Evolutionary conservation across 92 coral and sea anemone genomes (phyloP).

Genomic region (Meandrina meandrites): DNA sequence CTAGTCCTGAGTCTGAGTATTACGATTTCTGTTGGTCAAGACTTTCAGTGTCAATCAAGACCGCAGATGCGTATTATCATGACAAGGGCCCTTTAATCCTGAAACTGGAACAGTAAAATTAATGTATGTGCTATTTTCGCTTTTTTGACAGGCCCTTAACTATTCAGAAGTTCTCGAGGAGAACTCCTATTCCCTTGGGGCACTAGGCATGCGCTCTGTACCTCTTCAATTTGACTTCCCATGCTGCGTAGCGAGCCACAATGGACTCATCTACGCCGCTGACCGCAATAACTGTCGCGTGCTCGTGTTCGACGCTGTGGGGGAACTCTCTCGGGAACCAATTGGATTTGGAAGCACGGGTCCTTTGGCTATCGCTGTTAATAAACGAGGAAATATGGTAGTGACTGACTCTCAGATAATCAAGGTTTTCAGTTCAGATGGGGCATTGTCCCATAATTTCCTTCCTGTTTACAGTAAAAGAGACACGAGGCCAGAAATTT

Average conservation of each 20-base stretch:
- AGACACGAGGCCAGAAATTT: conserved; percentile 83
- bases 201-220: conserved; percentile 69
- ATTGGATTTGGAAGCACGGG: conserved; percentile 72
- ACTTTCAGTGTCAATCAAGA: too few species aligned
- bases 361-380: conserved; percentile 79
- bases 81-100: too few species aligned
- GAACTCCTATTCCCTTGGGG: conserved; percentile 74
- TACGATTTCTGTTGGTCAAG: too few species aligned
- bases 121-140: neutral
- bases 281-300: conserved; percentile 84
- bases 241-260: conserved; percentile 67
- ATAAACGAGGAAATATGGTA: conserved; percentile 76
- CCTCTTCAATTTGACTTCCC: conserved; percentile 86
- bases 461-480: conserved; percentile 81
- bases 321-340: conserved; percentile 73
- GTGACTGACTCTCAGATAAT: conserved; percentile 81
- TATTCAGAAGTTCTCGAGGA: conserved; percentile 64
- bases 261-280: conserved; percentile 68
- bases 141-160: conserved; percentile 56
- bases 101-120: neutral
- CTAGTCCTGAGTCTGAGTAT: too few species aligned
- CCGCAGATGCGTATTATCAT: too few species aligned
- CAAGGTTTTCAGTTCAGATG: conserved; percentile 88
- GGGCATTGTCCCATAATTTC: conserved; percentile 75
- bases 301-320: conserved; percentile 61